These are phyloP conservation scores for Boulengeromyrus knoepffleri DNA, from an alignment of 2,113 vertebrate species.

Conservation along the genomic window DNA sequence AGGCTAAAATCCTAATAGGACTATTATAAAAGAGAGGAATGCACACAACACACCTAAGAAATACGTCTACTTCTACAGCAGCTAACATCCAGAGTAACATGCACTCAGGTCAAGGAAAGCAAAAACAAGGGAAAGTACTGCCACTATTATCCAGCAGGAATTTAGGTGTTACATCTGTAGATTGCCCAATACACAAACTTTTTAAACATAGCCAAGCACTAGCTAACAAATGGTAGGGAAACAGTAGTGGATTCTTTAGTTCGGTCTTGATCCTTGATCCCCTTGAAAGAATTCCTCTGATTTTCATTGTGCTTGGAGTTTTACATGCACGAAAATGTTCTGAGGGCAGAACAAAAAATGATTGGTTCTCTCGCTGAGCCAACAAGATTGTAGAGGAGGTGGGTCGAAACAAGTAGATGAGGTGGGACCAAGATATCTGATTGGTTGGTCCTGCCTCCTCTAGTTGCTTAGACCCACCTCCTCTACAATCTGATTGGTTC, in stretches of 20 bases:
- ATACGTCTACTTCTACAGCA: slow-evolving; percentile 67
- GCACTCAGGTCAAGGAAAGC: slow-evolving; percentile 58
- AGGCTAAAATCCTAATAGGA: slow-evolving; percentile 44
- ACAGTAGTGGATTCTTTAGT: neutral
- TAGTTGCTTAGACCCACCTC: neutral
- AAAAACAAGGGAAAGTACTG: slow-evolving; percentile 38
- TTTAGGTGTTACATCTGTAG: slow-evolving; percentile 17
- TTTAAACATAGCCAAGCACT: neutral
- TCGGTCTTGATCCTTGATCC: neutral
- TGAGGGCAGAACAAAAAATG: neutral
- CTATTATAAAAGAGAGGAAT: slow-evolving; percentile 65
- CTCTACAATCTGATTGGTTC: neutral
- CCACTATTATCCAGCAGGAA: slow-evolving; percentile 50
- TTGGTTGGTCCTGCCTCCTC: neutral
- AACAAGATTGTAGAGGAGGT: neutral
- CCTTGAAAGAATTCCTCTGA: neutral
- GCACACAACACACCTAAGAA: slow-evolving; percentile 64
- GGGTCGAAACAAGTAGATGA: neutral
- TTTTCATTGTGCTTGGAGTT: neutral
- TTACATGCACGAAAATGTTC: neutral
- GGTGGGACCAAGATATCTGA: neutral
- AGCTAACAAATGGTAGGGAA: slow-evolving; percentile 15
- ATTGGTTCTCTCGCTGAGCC: neutral
- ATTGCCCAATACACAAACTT: neutral
- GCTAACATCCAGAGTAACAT: slow-evolving; percentile 68